Evolutionary conservation across 2,113 vertebrate species (phyloP).

Genomic region (Oreocharis arfaki): DNA sequence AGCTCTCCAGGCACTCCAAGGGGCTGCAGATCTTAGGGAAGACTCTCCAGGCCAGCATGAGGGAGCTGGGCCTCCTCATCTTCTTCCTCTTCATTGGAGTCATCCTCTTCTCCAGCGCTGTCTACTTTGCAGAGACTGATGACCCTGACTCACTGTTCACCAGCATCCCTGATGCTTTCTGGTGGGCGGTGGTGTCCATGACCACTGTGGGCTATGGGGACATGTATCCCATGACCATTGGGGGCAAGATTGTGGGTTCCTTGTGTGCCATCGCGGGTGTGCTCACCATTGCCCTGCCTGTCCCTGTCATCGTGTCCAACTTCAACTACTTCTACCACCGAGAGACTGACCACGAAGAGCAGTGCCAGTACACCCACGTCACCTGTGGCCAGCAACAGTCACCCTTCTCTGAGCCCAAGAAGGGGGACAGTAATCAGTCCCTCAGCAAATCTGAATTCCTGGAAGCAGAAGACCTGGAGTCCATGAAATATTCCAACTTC

Average conservation of each 20-base stretch:
- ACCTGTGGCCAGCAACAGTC: constrained; percentile 87
- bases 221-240: constrained; percentile 94
- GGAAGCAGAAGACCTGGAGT: constrained; percentile 80
- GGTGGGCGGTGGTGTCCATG: constrained; percentile 98
- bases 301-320: constrained; percentile 94
- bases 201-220: constrained; percentile 95
- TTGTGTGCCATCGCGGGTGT: constrained; percentile 92
- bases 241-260: constrained; percentile 94
- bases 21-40: constrained; percentile 95
- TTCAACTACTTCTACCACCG: constrained; percentile 98
- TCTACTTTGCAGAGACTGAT: constrained; percentile 95
- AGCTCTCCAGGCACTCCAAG: constrained; percentile 93
- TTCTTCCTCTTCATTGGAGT: constrained; percentile 98
- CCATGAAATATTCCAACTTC: constrained; percentile 84
- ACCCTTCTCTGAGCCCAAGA: constrained; percentile 77
- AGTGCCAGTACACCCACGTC: constrained; percentile 89
- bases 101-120: constrained; percentile 94
- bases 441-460: constrained; percentile 84
- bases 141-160: constrained; percentile 84
- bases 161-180: constrained; percentile 95
- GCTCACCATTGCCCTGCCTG: constrained; percentile 90
- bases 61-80: constrained; percentile 92
- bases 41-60: constrained; percentile 94
- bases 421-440: constrained; percentile 78
- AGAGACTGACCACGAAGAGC: constrained; percentile 92